These are phyloP conservation scores for Galaxias olidus DNA, from an alignment of 2,797 vertebrate species.

Conservation along the genomic window DNA sequence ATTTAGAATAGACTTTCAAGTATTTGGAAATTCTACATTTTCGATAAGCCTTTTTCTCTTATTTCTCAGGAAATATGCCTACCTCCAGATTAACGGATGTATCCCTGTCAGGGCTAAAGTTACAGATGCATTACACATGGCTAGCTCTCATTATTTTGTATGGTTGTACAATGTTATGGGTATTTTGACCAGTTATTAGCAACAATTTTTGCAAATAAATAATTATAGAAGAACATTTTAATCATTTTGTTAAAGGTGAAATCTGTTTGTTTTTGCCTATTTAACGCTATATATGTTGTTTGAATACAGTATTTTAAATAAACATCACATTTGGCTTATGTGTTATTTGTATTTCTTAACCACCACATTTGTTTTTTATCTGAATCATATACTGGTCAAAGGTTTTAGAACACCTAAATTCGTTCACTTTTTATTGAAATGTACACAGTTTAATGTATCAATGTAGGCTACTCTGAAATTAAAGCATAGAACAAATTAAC, in stretches of 20 bases:
- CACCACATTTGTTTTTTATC: no score
- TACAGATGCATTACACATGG: constrained; percentile 56
- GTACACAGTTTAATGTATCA: no score
- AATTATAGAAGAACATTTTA: constrained; percentile 19
- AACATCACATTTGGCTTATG: constrained; percentile 69
- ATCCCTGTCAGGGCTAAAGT: constrained; percentile 63
- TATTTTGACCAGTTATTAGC: constrained; percentile 31
- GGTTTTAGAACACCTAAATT: no score
- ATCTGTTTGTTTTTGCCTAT: constrained; percentile 69
- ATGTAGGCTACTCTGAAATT: no score
- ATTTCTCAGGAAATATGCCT: constrained; percentile 84
- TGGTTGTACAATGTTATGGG: constrained; percentile 48
- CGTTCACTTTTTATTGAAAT: no score
- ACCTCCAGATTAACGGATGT: constrained; percentile 77
- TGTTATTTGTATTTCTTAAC: constrained; percentile 39
- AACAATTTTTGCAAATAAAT: constrained; percentile 2
- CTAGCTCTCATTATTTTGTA: constrained; percentile 38
- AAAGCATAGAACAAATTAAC: no score
- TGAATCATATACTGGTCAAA: no score
- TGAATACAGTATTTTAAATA: constrained; percentile 78
- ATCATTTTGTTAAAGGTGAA: constrained; percentile 58
- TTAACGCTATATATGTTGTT: constrained; percentile 78
- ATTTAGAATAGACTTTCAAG: constrained; percentile 56
- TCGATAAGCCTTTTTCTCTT: constrained; percentile 66
- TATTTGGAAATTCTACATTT: constrained; percentile 52